phyloP scores from a whole-genome alignment of 2,888 invertebrate species.

The Nomada fabriciana region DNA sequence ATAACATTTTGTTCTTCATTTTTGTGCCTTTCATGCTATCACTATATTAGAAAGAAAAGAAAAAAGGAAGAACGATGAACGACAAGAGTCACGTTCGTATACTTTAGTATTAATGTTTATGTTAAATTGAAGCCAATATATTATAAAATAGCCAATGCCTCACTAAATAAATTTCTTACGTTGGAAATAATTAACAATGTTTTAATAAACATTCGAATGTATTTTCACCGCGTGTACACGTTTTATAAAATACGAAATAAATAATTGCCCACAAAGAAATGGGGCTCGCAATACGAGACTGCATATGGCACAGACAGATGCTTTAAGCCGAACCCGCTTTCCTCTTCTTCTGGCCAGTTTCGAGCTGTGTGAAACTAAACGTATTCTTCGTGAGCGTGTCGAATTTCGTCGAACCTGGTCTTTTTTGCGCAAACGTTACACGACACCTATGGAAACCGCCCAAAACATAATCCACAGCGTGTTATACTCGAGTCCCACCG shows the following conservation, averaged over 20 bases:
- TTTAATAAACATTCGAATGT: too few relatives aligned
- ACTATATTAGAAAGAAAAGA: neutral
- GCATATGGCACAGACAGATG: slow-evolving; percentile 68
- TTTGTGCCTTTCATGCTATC: neutral
- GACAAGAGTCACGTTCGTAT: neutral
- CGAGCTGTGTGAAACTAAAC: slow-evolving; percentile 48
- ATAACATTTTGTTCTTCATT: neutral
- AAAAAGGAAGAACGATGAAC: neutral
- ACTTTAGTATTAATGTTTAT: neutral
- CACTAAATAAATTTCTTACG: neutral
- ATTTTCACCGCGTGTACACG: neutral
- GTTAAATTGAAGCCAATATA: neutral
- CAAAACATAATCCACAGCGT: slow-evolving; percentile 62
- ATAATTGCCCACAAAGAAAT: slow-evolving; percentile 23
- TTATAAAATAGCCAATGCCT: neutral
- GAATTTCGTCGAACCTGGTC: slow-evolving; percentile 50
- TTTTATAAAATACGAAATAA: slow-evolving; percentile 21
- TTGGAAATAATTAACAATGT: neutral
- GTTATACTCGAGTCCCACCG: slow-evolving; percentile 43
- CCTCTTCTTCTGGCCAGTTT: slow-evolving; percentile 37
- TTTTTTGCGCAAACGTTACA: slow-evolving; percentile 60
- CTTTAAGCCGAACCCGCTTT: slow-evolving; percentile 52
- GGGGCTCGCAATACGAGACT: slow-evolving; percentile 57
- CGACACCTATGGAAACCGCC: slow-evolving; percentile 66
- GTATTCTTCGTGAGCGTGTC: slow-evolving; percentile 61